Evolutionary conservation across 2,888 invertebrate genomes (phyloP), one percentile per base, ranked within the genome.

Genomic region (Nycteola revayana): DNA sequence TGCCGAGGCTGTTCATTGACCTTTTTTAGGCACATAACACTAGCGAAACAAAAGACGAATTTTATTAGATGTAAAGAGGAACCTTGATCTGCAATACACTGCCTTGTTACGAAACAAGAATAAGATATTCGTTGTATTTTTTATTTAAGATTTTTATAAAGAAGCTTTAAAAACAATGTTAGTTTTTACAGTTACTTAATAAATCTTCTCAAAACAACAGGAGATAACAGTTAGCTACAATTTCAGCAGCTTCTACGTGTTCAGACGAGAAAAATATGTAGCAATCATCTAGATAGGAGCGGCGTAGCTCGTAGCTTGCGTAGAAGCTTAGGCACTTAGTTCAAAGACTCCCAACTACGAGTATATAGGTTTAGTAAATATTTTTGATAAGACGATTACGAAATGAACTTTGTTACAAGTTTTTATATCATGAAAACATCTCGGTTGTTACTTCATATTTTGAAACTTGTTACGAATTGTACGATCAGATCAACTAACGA

Each of bases 1-100:
- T 85, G 79, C 75, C 87, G 86, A 87, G 85, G 87, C 84, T 86
- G 87, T 86, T 86, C 88, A 80, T 86, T 87, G 88, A 88, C 87
- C 87, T 87, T 87, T n/a, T 86, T 83, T 84, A 76, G 80, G 76
- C 76, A 80, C 83, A 81, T 81, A 75, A 84, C 78, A 74, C 78
- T 69, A 78, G 74, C 72, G 79, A 85, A 85, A 86, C 84, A 86
- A 86, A 84, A 85, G 84, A 77, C 71, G 75, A 75, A 75, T 75
- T 78, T 76, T 75, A 72, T 77, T 68, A 79, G 73, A 75, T 68
- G 60, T 70, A 72, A 52, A 75, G 69, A 68, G 48, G 73, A 75
- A 79, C 85, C 85, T 86, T 84, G 83, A 83, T 83, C 75, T 66
- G 66, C 55, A 72, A 70, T 64, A 61, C 52, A 68, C 66, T 63